Evolutionary conservation across 2,113 vertebrate species (phyloP).

Genomic region (western clawed frog (Xenopus tropicalis)): DNA sequence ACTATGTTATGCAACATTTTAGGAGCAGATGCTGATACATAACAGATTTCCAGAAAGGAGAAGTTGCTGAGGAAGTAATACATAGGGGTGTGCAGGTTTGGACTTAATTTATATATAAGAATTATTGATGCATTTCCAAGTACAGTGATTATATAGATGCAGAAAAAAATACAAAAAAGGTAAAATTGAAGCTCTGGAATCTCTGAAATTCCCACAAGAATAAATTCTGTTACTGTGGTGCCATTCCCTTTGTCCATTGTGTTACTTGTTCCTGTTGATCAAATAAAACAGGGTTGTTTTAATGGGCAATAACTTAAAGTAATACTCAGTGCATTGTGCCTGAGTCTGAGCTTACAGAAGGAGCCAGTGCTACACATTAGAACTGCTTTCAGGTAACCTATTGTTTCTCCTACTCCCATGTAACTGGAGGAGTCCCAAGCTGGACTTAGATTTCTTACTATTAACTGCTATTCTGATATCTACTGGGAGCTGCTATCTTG

Average conservation of each 20-base stretch:
- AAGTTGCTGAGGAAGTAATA: conserved; percentile 29
- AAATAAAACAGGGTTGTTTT: not conserved
- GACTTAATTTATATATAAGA: conserved; percentile 1
- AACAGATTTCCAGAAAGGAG: conserved; percentile 29
- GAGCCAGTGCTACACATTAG: too few relatives aligned
- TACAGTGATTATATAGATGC: conserved; percentile 13
- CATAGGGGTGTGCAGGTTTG: conserved; percentile 23
- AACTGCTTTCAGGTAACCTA: too few relatives aligned
- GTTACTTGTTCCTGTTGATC: not conserved
- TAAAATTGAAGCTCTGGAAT: not conserved
- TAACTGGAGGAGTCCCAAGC: too few relatives aligned
- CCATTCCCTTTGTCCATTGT: not conserved
- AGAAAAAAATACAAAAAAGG: conserved; percentile 16
- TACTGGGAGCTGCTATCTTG: too few relatives aligned
- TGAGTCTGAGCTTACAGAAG: too few relatives aligned
- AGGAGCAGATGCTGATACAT: conserved; percentile 13
- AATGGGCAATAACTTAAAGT: too few relatives aligned
- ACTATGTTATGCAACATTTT: conserved; percentile 6
- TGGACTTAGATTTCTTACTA: too few relatives aligned
- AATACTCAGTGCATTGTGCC: too few relatives aligned
- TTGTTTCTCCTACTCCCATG: too few relatives aligned
- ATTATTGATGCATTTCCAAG: conserved; percentile 21
- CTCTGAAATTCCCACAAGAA: conserved; percentile 1
- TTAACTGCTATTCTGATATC: too few relatives aligned
- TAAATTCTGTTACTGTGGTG: conserved; percentile 7